phyloP scores from a whole-genome alignment of 2,797 vertebrate species.

The Serranus cabrilla region DNA sequence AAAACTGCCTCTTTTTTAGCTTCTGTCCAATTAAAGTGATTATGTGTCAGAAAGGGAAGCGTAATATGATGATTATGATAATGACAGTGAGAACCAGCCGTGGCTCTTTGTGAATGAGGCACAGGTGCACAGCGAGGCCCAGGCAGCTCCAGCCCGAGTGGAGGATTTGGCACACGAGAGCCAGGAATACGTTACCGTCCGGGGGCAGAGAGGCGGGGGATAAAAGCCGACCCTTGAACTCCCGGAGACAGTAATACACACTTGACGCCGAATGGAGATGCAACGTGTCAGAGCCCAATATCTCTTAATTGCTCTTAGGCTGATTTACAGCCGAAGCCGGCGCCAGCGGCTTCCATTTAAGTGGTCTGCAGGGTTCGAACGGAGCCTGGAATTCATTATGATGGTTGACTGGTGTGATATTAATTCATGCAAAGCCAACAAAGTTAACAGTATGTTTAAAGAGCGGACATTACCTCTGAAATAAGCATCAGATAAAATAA shows the following conservation, averaged over 20 bases:
- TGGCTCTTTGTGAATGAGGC: conserved; percentile 52
- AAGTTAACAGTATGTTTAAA: conserved; percentile 18
- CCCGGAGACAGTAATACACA: conserved; percentile 37
- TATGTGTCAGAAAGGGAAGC: conserved; percentile 68
- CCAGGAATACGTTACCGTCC: conserved; percentile 12
- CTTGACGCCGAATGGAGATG: conserved; percentile 10
- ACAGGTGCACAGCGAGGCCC: conserved; percentile 64
- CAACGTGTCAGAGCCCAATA: conserved; percentile 41
- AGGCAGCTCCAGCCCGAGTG: conserved; percentile 17
- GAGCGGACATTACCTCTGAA: background rate
- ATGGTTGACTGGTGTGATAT: conserved; percentile 18
- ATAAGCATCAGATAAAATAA: conserved; percentile 1
- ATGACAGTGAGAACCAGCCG: conserved; percentile 55
- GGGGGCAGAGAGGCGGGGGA: conserved; percentile 29
- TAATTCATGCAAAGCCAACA: conserved; percentile 29
- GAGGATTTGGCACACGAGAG: conserved; percentile 27
- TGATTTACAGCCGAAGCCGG: conserved; percentile 42
- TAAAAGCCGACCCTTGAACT: conserved; percentile 54
- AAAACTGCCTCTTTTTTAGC: conserved; percentile 66
- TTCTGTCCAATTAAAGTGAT: conserved; percentile 76
- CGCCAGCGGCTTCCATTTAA: conserved; percentile 29
- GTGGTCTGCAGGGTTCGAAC: conserved; percentile 36
- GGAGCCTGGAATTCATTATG: conserved; percentile 33
- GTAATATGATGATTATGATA: conserved; percentile 72
- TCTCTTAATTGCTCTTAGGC: conserved; percentile 47